Evolutionary conservation across 2,113 vertebrate genomes (phyloP), one percentile per base, ranked within the genome.

Genomic region (Bubo scandiacus): DNA sequence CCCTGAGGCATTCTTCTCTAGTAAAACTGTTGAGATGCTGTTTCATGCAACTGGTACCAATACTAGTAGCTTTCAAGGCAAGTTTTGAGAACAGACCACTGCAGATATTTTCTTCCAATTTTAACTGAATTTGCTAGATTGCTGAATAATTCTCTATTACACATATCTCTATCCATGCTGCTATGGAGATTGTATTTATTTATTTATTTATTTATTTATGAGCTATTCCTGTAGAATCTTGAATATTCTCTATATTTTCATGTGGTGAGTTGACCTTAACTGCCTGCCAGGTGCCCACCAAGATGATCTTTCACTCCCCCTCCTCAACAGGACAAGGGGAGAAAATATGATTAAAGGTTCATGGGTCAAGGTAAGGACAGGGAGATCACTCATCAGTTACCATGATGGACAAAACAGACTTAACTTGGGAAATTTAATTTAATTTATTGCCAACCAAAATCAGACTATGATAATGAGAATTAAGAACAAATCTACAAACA

Each of bases 231-330:
- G 11, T 21, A 57, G 21, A 86, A 75, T 62, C 23, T 86, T 38
- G 13, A 2, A 23, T 74, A 38, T 77, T 81, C 15, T 51, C 21
- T 51, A 6, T 18, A 10, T 70, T 61, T 87, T 70, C 9, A 16
- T n/a, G 4, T 12, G 13, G 4, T 86, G 27, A 52, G 11, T 29
- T 86, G 22, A 70, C 23, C 5, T 51, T 70, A 16, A 4, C 47
- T 71, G 26, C 16, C 6, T 3, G 0, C 7, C 20, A 20, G 12
- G 6, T 59, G 15, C 7, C 6, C 9, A 52, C 6, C 20, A 36
- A 68, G 10, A 7, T 10, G 3, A 25, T 20, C 2, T 91, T 78
- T 88, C 43, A 59, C 21, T 59, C 5, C 2, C 12, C 3, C 3
- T 42, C 10, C 36, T 86, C 34, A 47, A 6, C 2, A 66, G 12